Percentiles rank a stretch among this genome's conserved stretches.
phyloP scores from a whole-genome alignment of 1,140 invertebrate genomes.

The Calycopis cecrops region DNA sequence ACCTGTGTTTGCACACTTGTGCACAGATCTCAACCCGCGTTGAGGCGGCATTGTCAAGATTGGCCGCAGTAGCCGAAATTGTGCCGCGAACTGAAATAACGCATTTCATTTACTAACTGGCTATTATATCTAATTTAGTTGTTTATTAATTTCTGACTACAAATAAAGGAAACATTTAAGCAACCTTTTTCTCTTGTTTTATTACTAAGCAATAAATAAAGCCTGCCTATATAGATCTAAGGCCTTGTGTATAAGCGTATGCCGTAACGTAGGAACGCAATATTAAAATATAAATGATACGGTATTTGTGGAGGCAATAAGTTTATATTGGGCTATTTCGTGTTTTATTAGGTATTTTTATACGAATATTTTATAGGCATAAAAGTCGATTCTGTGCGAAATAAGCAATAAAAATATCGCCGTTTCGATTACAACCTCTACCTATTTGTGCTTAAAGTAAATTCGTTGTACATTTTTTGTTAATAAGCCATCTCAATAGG shows the following conservation, averaged over 20 bases:
- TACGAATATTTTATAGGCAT: conserved; percentile 22
- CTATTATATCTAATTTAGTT: too few species aligned
- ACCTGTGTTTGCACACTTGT: too few species aligned
- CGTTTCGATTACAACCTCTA: conserved; percentile 17
- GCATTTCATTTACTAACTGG: too few species aligned
- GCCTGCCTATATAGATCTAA: too few species aligned
- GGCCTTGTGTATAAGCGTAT: neutral
- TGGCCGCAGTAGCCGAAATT: too few species aligned
- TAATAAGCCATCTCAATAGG: conserved; percentile 6
- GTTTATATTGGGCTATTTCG: conserved; percentile 20
- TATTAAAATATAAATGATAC: conserved; percentile 21
- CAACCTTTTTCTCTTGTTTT: too few species aligned
- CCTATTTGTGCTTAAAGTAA: conserved; percentile 14
- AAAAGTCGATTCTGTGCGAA: conserved; percentile 20
- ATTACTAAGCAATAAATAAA: too few species aligned
- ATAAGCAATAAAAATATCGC: conserved; percentile 20
- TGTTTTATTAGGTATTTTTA: conserved; percentile 22
- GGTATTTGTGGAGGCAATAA: conserved; percentile 16
- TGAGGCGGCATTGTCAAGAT: too few species aligned
- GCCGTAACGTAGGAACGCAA: conserved; percentile 5
- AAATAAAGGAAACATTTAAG: too few species aligned
- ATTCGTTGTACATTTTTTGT: conserved; percentile 11
- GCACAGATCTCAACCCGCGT: too few species aligned
- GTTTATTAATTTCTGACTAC: too few species aligned
- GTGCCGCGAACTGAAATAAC: too few species aligned